These are phyloP conservation scores for Himalopsyche anomala DNA, from an alignment of 2,888 invertebrate species.

Conservation along the genomic window DNA sequence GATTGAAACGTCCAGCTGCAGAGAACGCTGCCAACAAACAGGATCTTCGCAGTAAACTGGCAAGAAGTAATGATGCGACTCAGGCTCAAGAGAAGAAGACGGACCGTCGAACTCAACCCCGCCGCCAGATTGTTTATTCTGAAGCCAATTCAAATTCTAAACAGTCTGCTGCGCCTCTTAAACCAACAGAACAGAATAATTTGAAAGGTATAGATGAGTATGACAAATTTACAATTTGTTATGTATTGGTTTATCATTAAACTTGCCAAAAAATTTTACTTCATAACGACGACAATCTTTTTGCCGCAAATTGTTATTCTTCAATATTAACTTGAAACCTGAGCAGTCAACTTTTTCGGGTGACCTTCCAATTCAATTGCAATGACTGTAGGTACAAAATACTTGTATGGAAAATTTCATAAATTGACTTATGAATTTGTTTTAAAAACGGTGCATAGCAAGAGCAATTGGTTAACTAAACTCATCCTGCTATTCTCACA, in stretches of 20 bases:
- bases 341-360: no score
- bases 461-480: no score
- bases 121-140: slow-evolving; percentile 56
- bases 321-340: no score
- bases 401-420: no score
- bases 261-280: background rate
- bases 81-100: slow-evolving; percentile 18
- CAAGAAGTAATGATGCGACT: slow-evolving; percentile 20
- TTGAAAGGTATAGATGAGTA: background rate
- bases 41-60: slow-evolving; percentile 63
- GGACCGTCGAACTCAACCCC: slow-evolving; percentile 13
- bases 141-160: background rate
- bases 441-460: no score
- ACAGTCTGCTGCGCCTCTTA: background rate
- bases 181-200: slow-evolving; percentile 12
- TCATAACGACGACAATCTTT: background rate
- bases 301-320: no score
- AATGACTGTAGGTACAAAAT: no score
- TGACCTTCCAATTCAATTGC: no score
- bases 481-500: no score
- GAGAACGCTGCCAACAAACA: background rate
- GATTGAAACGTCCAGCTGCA: slow-evolving; percentile 45
- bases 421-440: no score
- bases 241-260: background rate
- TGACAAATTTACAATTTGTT: background rate